phyloP scores from a whole-genome alignment of 2,888 invertebrate species.

The Eupithecia pulchellata region DNA sequence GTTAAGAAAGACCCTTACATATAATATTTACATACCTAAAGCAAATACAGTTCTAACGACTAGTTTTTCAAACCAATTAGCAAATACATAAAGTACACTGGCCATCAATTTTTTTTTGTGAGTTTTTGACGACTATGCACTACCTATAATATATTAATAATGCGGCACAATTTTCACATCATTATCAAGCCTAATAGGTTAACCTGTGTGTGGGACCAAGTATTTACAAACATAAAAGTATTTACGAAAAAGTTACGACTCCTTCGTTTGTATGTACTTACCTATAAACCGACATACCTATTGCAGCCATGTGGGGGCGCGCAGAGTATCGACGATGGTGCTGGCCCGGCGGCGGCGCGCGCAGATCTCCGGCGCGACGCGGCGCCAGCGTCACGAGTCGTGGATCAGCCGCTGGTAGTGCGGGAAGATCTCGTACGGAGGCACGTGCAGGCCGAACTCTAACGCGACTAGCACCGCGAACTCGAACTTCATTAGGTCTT shows the following conservation, averaged over 20 bases:
- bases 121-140: background rate
- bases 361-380: constrained; percentile 62
- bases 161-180: too few species aligned
- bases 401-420: constrained; percentile 97
- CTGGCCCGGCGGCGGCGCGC: constrained; percentile 65
- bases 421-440: constrained; percentile 95
- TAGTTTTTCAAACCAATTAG: background rate
- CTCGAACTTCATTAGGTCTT: constrained; percentile 95
- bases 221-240: too few species aligned
- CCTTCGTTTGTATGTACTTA: background rate
- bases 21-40: background rate
- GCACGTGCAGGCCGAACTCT: constrained; percentile 97
- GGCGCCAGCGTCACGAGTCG: constrained; percentile 91
- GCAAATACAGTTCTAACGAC: background rate
- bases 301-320: constrained; percentile 61
- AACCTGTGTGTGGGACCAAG: too few species aligned
- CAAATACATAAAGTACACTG: background rate
- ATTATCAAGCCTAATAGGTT: too few species aligned
- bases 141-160: background rate
- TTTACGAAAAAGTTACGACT: background rate
- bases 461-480: constrained; percentile 97
- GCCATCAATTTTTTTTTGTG: background rate
- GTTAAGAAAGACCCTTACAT: background rate
- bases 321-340: constrained; percentile 67
- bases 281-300: constrained; percentile 1